Percentiles rank a stretch among this genome's conserved stretches.
Conservation (phyloP, 2,113 vertebrate species). For the Apus apus region DNA sequence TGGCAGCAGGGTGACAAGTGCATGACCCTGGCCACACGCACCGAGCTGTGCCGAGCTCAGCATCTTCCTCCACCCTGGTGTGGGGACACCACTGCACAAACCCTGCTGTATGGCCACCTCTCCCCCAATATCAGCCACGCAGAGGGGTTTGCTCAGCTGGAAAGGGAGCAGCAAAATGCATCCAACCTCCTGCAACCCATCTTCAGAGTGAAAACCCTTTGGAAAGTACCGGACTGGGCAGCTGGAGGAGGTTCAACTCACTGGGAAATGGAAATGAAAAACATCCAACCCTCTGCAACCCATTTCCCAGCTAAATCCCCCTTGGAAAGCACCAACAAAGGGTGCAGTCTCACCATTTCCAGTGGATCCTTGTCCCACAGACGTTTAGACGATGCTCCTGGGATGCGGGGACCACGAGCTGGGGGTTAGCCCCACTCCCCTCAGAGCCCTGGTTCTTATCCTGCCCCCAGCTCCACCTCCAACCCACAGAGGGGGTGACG, state of each 20-base stretch:
- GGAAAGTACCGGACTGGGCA: background rate
- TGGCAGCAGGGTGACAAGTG: background rate
- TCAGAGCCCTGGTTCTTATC: background rate
- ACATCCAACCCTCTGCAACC: background rate
- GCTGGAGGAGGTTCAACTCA: accelerated
- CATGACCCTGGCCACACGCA: accelerated
- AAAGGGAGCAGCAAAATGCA: background rate
- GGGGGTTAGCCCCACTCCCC: background rate
- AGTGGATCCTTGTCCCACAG: background rate
- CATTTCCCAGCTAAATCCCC: background rate
- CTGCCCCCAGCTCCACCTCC: constrained; percentile 34
- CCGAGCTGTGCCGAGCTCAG: background rate
- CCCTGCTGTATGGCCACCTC: background rate
- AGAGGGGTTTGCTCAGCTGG: background rate
- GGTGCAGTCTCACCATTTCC: constrained; percentile 32
- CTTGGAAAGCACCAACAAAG: background rate
- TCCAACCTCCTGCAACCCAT: background rate
- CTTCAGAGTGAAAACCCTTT: background rate
- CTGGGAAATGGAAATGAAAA: background rate
- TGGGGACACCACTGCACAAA: background rate
- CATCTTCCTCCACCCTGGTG: background rate
- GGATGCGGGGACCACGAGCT: background rate
- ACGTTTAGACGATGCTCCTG: background rate
- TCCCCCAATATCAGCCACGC: background rate
- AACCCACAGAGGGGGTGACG: background rate